Percentiles rank a stretch among this genome's conserved stretches.
These are phyloP conservation scores for Ceratoteleas bidentatus DNA, from an alignment of 1,140 invertebrate genomes.

Conservation along the genomic window DNA sequence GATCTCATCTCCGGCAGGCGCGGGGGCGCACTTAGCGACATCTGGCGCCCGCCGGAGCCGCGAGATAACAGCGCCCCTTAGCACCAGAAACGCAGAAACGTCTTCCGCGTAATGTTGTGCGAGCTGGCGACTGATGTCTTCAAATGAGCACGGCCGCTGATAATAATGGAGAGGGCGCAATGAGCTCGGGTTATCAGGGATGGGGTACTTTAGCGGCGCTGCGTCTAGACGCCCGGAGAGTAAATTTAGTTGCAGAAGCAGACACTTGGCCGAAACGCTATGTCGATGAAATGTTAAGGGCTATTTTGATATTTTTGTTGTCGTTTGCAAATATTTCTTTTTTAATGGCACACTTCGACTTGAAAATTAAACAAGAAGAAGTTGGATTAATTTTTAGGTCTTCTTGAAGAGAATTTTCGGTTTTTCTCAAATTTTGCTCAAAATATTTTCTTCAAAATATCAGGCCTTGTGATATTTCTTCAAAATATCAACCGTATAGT, in stretches of 20 bases:
- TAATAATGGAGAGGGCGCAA: slow-evolving; percentile 36
- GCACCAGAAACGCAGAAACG: slow-evolving; percentile 49
- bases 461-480: too few species aligned
- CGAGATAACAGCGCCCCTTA: slow-evolving; percentile 37
- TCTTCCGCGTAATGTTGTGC: slow-evolving; percentile 41
- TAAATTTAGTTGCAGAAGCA: slow-evolving; percentile 18
- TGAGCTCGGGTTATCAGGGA: slow-evolving; percentile 27
- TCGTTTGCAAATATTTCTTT: too few species aligned
- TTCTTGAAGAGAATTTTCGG: too few species aligned
- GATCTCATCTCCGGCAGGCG: slow-evolving; percentile 27
- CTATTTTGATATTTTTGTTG: too few species aligned
- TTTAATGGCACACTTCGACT: too few species aligned
- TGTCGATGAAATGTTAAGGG: too few species aligned
- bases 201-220: slow-evolving; percentile 15
- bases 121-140: slow-evolving; percentile 41
- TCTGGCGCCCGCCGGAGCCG: slow-evolving; percentile 24
- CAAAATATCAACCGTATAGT: too few species aligned
- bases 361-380: too few species aligned
- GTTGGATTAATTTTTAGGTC: too few species aligned
- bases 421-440: too few species aligned
- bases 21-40: slow-evolving; percentile 52
- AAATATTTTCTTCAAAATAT: too few species aligned
- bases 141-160: slow-evolving; percentile 39
- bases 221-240: slow-evolving; percentile 5
- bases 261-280: not conserved